Evolutionary conservation across 2,888 invertebrate species (phyloP).

Genomic region (Strigamia maritima): DNA sequence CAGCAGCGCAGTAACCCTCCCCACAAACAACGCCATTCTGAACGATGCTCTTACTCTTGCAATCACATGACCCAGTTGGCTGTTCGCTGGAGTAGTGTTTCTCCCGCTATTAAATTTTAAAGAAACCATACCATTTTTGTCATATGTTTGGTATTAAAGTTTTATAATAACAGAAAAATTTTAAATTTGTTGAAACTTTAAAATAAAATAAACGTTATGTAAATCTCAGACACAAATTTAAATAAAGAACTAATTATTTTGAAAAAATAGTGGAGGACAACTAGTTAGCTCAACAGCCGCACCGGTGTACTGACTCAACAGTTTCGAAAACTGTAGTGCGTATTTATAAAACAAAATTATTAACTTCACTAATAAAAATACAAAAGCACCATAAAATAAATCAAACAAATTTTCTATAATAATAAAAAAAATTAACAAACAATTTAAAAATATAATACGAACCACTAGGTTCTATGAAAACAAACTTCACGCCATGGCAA

Average conservation of each 20-base stretch:
- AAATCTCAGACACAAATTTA: too few relatives aligned
- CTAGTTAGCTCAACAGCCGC: neutral
- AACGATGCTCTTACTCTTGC: neutral
- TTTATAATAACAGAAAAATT: neutral
- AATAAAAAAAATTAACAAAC: neutral
- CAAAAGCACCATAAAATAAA: neutral
- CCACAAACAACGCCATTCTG: constrained; percentile 28
- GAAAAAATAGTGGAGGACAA: neutral
- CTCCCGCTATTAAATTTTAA: neutral
- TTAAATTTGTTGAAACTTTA: too few relatives aligned
- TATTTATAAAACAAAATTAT: neutral
- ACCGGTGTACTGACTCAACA: neutral
- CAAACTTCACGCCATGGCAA: constrained; percentile 27
- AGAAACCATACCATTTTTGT: neutral
- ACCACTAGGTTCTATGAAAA: neutral
- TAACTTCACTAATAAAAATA: neutral
- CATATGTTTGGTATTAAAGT: neutral
- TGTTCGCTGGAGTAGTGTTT: neutral
- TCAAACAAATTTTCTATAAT: neutral
- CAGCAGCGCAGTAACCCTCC: constrained; percentile 11
- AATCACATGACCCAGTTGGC: neutral
- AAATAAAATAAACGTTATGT: too few relatives aligned
- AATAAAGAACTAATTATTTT: neutral
- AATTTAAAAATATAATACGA: neutral
- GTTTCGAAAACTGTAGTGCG: neutral